Evolutionary conservation across 2,797 vertebrate species (phyloP), one percentile per base, ranked within the genome.

Genomic region (Notolabrus celidotus): DNA sequence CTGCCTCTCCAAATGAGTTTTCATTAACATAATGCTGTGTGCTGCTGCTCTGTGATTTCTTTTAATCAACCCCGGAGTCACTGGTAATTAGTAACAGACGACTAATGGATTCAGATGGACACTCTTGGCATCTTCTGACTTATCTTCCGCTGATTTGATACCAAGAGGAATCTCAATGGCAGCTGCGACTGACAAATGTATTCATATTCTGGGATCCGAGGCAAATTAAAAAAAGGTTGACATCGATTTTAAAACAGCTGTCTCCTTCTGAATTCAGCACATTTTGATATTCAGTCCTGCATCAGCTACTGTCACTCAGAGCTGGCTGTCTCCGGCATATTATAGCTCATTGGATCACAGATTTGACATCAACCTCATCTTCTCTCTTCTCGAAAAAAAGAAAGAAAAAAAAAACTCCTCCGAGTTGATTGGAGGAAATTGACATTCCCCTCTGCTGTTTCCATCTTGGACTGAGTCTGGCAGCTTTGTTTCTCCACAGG

Each of bases 21-120:
- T 87, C 87, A 93, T 93, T 92, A 91, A 89, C 92, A 92, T 92
- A 92, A 93, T 92, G 81, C 62, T 79, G 80, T 82, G 79, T 82
- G 88, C 87, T 82, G 84, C 86, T 84, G 85, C 88, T 85, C 83
- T 79, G 81, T 75, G 86, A 90, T 87, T 91, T 90, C 84, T 90
- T 92, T 86, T 93, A 92, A 94, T 92, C 91, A 92, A 92, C 89
- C 89, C 77, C 55, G 56, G 85, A 92, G 90, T 91, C 88, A 56
- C 68, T 83, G 71, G 77, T 91, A 93, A 93, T 93, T 91, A 93
- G 86, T 77, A 71, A 72, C 80, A 85, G 80, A 83, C 68, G 31
- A 85, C 87, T 92, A 91, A 93, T 92, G 87, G 86, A 91, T 92
- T 90, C 80, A 81, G 87, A 89, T 86, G 81, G 85, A 85, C 88